A percentile compares a stretch with the other conserved stretches of the same genome.
These are phyloP conservation scores for Trichonephila clavata DNA, from an alignment of 1,140 invertebrate species.

Conservation along the genomic window DNA sequence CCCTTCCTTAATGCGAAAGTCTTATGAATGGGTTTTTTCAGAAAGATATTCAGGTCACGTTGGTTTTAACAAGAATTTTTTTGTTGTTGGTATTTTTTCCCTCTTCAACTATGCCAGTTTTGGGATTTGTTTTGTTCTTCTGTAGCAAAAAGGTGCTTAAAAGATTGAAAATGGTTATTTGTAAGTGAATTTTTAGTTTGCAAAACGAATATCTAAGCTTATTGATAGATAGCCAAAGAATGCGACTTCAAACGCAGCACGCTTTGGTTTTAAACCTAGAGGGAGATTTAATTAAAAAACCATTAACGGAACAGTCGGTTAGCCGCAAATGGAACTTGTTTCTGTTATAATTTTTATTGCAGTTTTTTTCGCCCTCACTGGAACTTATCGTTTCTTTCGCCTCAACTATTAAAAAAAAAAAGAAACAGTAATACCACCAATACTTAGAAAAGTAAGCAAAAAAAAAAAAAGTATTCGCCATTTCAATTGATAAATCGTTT, in stretches of 20 bases:
- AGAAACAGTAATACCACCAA: neutral
- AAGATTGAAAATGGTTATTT: conserved; percentile 61
- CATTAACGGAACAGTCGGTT: conserved; percentile 52
- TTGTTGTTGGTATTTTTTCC: neutral
- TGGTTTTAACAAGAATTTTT: conserved; percentile 56
- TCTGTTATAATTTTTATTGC: conserved; percentile 33
- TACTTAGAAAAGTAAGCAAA: neutral
- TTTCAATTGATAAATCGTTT: conserved; percentile 3
- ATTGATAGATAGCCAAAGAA: conserved; percentile 55
- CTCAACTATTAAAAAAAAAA: neutral
- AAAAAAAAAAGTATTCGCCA: neutral
- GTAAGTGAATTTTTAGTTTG: conserved; percentile 21
- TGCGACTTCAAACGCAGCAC: conserved; percentile 1
- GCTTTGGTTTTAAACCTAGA: neutral
- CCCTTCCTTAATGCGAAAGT: neutral
- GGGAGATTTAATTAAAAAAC: conserved; percentile 70
- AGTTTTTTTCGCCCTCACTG: neutral
- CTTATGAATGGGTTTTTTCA: conserved; percentile 53
- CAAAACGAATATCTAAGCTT: neutral
- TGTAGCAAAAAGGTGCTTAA: conserved; percentile 46
- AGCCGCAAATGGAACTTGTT: conserved; percentile 48
- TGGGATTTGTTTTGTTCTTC: conserved; percentile 11
- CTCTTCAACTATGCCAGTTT: neutral
- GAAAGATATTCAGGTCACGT: conserved; percentile 54
- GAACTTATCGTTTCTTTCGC: neutral